These are phyloP conservation scores for Chelidonichthys spinosus DNA, from an alignment of 2,797 vertebrate genomes.

Conservation along the genomic window DNA sequence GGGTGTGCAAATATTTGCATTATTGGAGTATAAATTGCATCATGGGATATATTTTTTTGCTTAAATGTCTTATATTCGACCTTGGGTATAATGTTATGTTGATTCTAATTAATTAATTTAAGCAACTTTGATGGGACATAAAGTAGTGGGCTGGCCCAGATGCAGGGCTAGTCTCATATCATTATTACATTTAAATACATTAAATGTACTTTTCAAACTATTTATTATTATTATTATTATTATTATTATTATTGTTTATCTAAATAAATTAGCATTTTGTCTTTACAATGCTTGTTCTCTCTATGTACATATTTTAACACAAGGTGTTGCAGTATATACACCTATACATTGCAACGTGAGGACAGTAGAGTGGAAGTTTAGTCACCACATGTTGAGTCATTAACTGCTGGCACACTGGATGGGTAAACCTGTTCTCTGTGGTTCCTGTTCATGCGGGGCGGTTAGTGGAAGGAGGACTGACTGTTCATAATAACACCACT, in stretches of 20 bases:
- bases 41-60: no score
- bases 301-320: background rate
- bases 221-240: no score
- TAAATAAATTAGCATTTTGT: background rate
- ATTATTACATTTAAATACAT: background rate
- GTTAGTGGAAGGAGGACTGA: constrained; percentile 21
- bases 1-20: constrained; percentile 1
- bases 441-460: constrained; percentile 11
- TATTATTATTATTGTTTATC: no score
- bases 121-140: constrained; percentile 35
- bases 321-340: background rate
- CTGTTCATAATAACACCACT: constrained; percentile 12
- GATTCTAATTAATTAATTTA: fast-evolving
- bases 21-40: background rate
- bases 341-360: background rate
- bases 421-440: constrained; percentile 55
- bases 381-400: constrained; percentile 34
- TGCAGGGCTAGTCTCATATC: background rate
- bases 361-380: constrained; percentile 13
- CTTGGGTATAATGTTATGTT: background rate
- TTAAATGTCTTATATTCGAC: background rate
- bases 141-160: background rate
- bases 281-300: background rate
- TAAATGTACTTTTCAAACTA: background rate
- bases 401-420: constrained; percentile 19